A percentile compares a stretch with the other conserved stretches of the same genome.
These are phyloP conservation scores for Nixonia krombeini DNA, from an alignment of 1,140 invertebrate species.

Conservation along the genomic window DNA sequence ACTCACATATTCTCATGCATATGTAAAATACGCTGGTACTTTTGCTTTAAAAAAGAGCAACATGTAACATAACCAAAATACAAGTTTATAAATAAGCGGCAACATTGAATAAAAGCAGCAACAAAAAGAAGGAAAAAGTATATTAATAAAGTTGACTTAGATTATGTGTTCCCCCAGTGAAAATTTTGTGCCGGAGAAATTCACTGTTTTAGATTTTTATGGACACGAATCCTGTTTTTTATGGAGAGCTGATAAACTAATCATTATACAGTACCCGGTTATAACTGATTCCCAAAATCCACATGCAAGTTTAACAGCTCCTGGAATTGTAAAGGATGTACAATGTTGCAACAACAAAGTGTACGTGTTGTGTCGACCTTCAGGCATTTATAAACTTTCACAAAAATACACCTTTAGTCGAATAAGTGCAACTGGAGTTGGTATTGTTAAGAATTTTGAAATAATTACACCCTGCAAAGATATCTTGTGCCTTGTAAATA, in stretches of 20 bases:
- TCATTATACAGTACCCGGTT: conserved; percentile 17
- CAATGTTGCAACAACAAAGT: conserved; percentile 49
- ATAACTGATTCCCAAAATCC: background rate
- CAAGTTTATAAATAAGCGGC: too few species aligned
- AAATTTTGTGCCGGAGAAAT: conserved; percentile 18
- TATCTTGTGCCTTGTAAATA: conserved; percentile 51
- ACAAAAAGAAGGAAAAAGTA: too few species aligned
- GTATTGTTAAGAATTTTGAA: too few species aligned
- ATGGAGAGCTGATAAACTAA: conserved; percentile 10
- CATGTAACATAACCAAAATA: too few species aligned
- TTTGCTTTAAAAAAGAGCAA: too few species aligned
- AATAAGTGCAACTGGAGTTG: conserved; percentile 51
- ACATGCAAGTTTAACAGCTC: conserved; percentile 31
- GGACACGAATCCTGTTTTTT: conserved; percentile 14
- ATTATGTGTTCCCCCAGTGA: too few species aligned
- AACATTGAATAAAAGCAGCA: too few species aligned
- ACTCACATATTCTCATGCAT: too few species aligned
- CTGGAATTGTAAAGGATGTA: conserved; percentile 49
- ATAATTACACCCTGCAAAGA: conserved; percentile 36
- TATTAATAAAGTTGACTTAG: too few species aligned
- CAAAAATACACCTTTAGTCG: conserved; percentile 32
- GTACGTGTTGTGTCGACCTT: conserved; percentile 55
- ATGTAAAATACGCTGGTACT: too few species aligned
- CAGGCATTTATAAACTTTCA: conserved; percentile 58
- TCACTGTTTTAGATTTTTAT: conserved; percentile 24